phyloP scores from a whole-genome alignment of 2,797 vertebrate genomes.

The Microctenopoma steveboyesi region DNA sequence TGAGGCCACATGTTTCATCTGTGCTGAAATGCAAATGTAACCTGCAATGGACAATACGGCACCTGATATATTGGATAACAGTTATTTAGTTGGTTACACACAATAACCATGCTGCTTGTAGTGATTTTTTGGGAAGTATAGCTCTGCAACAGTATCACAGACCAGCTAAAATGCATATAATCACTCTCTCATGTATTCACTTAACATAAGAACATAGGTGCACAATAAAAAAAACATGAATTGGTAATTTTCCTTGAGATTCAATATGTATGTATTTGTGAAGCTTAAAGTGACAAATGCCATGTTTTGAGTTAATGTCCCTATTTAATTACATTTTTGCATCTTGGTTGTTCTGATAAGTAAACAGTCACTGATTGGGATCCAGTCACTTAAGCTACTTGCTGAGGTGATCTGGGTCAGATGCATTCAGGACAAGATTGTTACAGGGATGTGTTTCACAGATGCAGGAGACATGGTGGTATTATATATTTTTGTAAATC shows the following conservation, averaged over 20 bases:
- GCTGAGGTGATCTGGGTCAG: too few relatives aligned
- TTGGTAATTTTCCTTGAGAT: neutral
- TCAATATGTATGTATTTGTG: neutral
- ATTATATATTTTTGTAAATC: too few relatives aligned
- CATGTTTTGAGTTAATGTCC: too few relatives aligned
- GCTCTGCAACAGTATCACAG: neutral
- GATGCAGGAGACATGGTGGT: too few relatives aligned
- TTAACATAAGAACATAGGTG: neutral
- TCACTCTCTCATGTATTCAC: neutral
- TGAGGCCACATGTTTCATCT: neutral
- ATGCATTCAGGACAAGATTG: too few relatives aligned
- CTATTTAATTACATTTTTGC: too few relatives aligned
- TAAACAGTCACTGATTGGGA: too few relatives aligned
- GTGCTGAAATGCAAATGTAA: constrained; percentile 6
- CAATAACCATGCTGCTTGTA: constrained; percentile 36
- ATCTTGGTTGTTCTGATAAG: too few relatives aligned
- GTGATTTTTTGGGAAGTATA: neutral
- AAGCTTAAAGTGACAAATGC: constrained; percentile 1
- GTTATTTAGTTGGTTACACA: constrained; percentile 25
- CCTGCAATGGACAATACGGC: neutral
- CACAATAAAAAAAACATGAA: neutral
- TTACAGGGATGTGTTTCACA: too few relatives aligned
- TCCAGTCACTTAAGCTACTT: too few relatives aligned
- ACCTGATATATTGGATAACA: constrained; percentile 2
- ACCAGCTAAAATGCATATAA: neutral